These are phyloP conservation scores for Adrianichthys oophorus DNA, from an alignment of 2,797 vertebrate genomes.

Conservation along the genomic window DNA sequence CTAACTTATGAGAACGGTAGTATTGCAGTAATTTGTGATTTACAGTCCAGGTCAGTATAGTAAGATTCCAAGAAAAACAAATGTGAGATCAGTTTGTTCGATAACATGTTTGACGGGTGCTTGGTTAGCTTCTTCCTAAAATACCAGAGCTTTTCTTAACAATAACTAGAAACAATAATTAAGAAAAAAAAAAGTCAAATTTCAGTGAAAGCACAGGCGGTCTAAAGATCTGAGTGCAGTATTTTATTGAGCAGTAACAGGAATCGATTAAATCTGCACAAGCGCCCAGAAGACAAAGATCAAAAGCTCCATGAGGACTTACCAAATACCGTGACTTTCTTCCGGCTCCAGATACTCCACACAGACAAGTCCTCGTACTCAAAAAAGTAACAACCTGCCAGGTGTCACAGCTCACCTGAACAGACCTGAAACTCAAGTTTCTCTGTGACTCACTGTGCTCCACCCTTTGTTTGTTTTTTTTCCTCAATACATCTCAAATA, in stretches of 20 bases:
- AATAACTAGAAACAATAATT: not conserved
- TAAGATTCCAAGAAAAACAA: conserved; percentile 8
- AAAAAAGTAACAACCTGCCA: conserved; percentile 37
- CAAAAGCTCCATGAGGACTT: conserved; percentile 17
- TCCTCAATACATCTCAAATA: conserved; percentile 6
- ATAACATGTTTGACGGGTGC: not conserved
- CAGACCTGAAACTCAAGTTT: conserved; percentile 69
- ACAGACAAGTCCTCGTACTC: conserved; percentile 32
- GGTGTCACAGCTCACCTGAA: conserved; percentile 59
- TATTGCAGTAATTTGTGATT: conserved; percentile 9
- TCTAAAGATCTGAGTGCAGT: not conserved
- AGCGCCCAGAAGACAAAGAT: not conserved
- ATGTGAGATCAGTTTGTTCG: not conserved
- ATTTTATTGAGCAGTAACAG: not conserved
- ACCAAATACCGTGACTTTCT: conserved; percentile 33
- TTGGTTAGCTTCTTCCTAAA: not conserved
- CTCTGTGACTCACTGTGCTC: conserved; percentile 5
- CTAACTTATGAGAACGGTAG: conserved; percentile 36
- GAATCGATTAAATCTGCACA: not conserved
- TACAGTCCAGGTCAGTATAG: conserved; percentile 15
- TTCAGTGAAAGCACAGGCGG: not conserved
- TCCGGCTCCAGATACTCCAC: conserved; percentile 23
- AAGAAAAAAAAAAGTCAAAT: not conserved
- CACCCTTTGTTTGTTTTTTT: conserved; percentile 28
- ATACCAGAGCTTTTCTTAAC: not conserved